A percentile compares a stretch with the other conserved stretches of the same genome.
Evolutionary conservation across 2,797 vertebrate species (phyloP).

Genomic region (Melopsittacus undulatus): DNA sequence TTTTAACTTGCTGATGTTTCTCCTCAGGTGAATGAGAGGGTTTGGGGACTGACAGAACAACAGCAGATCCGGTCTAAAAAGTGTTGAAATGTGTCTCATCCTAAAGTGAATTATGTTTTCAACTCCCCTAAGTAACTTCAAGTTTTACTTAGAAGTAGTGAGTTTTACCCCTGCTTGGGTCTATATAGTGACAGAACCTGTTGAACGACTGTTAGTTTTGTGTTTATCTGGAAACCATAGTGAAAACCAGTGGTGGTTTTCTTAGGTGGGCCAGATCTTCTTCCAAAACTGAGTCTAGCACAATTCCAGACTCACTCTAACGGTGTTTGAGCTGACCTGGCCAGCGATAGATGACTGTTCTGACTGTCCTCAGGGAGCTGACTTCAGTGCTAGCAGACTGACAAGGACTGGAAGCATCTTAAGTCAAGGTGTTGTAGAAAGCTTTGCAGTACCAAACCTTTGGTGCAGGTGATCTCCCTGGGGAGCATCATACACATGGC

Average conservation of each 20-base stretch:
- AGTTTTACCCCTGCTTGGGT: neutral
- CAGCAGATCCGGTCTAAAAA: neutral
- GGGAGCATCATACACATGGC: neutral
- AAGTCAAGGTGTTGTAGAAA: neutral
- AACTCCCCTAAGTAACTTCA: neutral
- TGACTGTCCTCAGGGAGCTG: neutral
- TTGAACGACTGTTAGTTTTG: neutral
- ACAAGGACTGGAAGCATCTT: neutral
- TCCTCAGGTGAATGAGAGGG: neutral
- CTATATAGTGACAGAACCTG: neutral
- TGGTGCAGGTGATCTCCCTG: neutral
- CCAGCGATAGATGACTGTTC: neutral
- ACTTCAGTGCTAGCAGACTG: neutral
- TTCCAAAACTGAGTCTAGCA: neutral
- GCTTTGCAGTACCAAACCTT: neutral
- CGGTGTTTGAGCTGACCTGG: neutral
- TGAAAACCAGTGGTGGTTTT: neutral
- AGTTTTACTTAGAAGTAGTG: neutral
- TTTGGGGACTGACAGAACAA: neutral
- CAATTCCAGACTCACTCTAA: neutral
- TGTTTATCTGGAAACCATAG: neutral
- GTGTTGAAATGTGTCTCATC: neutral
- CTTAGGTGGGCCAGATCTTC: neutral
- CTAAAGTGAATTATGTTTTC: neutral
- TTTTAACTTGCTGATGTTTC: neutral